Base-by-base conservation (phyloP, 2,113 vertebrate species). In the Suncus etruscus region DNA sequence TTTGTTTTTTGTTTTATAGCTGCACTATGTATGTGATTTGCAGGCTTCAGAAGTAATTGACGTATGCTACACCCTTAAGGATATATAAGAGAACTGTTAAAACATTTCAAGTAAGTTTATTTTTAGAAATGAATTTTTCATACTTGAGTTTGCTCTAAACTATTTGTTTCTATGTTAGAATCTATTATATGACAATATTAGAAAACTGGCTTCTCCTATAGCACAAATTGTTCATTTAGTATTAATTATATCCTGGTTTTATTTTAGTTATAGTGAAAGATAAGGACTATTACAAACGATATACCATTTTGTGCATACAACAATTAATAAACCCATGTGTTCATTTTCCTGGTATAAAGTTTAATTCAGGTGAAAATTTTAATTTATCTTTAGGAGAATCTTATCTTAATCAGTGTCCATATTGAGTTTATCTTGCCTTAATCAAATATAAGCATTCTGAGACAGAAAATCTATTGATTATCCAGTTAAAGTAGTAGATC, bases 121-220 rank as follows among this genome's bases (percentile, higher is more conserved):
- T 92, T 95, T 92, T 78, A 91, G 87, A 29, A 89, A 87, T 84
- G 58, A 75, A 85, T 87, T 82, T 81, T 93, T 77, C 86, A 51
- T n/a, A 86, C 65, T 86, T 87, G 70, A 91, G 24, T 75, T 89
- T 61, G 58, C 72, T 65, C 83, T 11, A 65, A 65, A 91, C 65
- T 84, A 63, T 88, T 79, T 74, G 63, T 45, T 92, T 29, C 61
- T 31, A 39, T 54, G 61, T 89, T 75, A 72, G n/a, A 81, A 78
- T 63, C 50, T 58, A 68, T 80, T 61, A 92, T 54, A 61, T 20
- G 18, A 20, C 84, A 69, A 0, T 15, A 45, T 78, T 75, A 87
- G 24, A 24, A 94, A 84, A 75, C 8, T 66, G 51, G 24, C 45
- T 91, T 92, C 78, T 82, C 29, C 63, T 32, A 10, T 10, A 77